Evolutionary conservation across 2,797 vertebrate species (phyloP).

Genomic region (Arrhamphus sclerolepis): DNA sequence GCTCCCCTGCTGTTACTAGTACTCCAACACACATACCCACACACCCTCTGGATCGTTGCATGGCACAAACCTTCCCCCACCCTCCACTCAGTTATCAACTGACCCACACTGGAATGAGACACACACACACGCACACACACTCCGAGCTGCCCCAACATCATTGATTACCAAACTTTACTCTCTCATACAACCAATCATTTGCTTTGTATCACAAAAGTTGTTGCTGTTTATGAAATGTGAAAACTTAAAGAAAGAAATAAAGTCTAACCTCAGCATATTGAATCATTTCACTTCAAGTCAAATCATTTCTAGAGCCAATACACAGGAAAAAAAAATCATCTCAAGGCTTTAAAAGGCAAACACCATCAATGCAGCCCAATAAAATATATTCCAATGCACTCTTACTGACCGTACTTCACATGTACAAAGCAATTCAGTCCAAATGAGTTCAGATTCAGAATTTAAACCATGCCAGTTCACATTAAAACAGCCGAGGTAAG

Average conservation of each 20-base stretch:
- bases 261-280: no score
- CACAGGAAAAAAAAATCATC: no score
- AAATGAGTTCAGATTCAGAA: no score
- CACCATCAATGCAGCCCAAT: no score
- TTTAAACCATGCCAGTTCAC: no score
- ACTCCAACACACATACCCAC: slow-evolving; percentile 32
- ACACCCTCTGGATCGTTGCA: slow-evolving; percentile 24
- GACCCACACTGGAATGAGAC: slow-evolving; percentile 38
- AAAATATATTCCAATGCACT: no score
- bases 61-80: slow-evolving; percentile 35
- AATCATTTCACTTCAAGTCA: no score
- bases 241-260: not conserved
- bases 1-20: slow-evolving; percentile 28
- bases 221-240: not conserved
- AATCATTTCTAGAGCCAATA: no score
- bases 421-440: no score
- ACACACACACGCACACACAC: slow-evolving; percentile 7
- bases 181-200: slow-evolving; percentile 32
- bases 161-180: slow-evolving; percentile 28
- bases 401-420: no score
- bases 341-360: no score
- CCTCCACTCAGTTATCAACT: slow-evolving; percentile 48
- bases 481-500: no score
- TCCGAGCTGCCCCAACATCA: slow-evolving; percentile 38
- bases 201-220: slow-evolving; percentile 20